These are phyloP conservation scores for Chironomus tentans DNA, from an alignment of 2,888 invertebrate genomes.

Conservation along the genomic window DNA sequence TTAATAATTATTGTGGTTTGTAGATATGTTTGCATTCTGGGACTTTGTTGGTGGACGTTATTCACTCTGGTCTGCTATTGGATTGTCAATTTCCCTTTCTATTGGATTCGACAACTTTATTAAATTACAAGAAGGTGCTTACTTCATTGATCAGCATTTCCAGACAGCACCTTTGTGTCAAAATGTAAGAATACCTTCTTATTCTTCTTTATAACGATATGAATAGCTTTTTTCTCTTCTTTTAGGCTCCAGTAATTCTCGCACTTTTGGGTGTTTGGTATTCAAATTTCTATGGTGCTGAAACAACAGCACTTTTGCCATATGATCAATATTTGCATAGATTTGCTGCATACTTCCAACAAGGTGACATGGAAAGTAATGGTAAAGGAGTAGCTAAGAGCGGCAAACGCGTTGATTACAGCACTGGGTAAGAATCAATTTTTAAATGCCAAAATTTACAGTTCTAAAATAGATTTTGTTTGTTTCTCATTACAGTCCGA, in stretches of 20 bases:
- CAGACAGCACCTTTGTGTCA: conserved; percentile 72
- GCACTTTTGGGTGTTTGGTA: conserved; percentile 93
- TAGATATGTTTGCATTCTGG: conserved; percentile 96
- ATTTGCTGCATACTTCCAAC: conserved; percentile 99
- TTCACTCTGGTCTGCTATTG: conserved; percentile 99
- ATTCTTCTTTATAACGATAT: conserved; percentile 12
- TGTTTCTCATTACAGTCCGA: conserved; percentile 32
- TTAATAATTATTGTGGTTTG: background rate
- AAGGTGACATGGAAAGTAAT: conserved; percentile 99
- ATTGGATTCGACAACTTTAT: conserved; percentile 95
- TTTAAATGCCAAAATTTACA: no score
- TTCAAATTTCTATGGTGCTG: conserved; percentile 86
- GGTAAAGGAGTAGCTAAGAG: conserved; percentile 83
- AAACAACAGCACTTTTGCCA: conserved; percentile 92
- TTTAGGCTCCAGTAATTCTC: conserved; percentile 82
- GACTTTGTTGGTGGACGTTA: conserved; percentile 99
- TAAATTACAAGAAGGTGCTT: conserved; percentile 81
- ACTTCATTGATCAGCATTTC: conserved; percentile 92
- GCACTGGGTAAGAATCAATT: conserved; percentile 33
- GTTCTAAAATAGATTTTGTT: background rate
- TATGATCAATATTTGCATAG: conserved; percentile 99
- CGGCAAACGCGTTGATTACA: conserved; percentile 46
- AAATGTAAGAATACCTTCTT: conserved; percentile 59
- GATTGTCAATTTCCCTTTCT: conserved; percentile 85
- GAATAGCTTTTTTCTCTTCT: conserved; percentile 30